phyloP scores from a whole-genome alignment of 2,888 invertebrate genomes.

The Drosophila suboccidentalis region DNA sequence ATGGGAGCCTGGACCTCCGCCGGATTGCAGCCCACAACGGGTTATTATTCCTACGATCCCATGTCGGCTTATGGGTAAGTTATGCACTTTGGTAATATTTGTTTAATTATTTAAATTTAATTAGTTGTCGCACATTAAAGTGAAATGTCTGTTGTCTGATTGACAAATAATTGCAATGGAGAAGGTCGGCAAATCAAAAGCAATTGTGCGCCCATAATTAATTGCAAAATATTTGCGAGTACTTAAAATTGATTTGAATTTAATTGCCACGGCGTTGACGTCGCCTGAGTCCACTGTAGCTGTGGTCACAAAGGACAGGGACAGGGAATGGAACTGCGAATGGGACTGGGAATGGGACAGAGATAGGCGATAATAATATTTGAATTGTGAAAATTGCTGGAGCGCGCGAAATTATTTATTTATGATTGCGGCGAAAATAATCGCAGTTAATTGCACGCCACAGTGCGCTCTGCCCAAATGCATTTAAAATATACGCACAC shows the following conservation, averaged over 20 bases:
- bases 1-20: slow-evolving; percentile 97
- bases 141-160: slow-evolving; percentile 9
- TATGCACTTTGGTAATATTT: background rate
- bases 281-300: slow-evolving; percentile 10
- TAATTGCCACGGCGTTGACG: slow-evolving; percentile 71
- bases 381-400: slow-evolving; percentile 79
- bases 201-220: slow-evolving; percentile 76
- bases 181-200: slow-evolving; percentile 44
- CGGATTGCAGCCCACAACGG: slow-evolving; percentile 95
- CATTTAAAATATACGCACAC: slow-evolving; percentile 18
- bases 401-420: slow-evolving; percentile 83
- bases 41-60: slow-evolving; percentile 97
- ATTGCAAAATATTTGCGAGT: slow-evolving; percentile 82
- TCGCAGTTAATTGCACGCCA: slow-evolving; percentile 83
- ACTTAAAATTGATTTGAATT: slow-evolving; percentile 84
- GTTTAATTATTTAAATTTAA: slow-evolving; percentile 14
- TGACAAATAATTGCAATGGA: slow-evolving; percentile 17
- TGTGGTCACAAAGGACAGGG: slow-evolving; percentile 15
- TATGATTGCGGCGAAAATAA: slow-evolving; percentile 83
- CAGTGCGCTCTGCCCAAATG: slow-evolving; percentile 42
- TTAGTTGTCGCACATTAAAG: slow-evolving; percentile 6
- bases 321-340: background rate
- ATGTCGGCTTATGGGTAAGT: slow-evolving; percentile 97
- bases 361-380: slow-evolving; percentile 71
- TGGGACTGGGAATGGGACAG: background rate